Base-by-base conservation (phyloP, 2,113 vertebrate genomes). In the Hippotragus niger region DNA sequence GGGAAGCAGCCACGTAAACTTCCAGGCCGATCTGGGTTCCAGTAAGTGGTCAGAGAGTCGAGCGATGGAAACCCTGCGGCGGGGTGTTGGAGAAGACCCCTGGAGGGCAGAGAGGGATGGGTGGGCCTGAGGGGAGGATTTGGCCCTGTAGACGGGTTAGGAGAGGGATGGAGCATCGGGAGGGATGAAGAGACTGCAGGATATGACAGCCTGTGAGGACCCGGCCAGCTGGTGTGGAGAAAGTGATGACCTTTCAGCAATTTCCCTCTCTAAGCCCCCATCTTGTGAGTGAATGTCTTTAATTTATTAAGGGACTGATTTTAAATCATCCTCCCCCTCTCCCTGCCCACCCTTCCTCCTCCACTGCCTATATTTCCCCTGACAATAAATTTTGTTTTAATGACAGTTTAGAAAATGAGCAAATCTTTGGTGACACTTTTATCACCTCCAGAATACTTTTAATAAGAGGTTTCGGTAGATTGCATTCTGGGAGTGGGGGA, bases 341-440 rank as follows among this genome's bases (percentile, higher is more conserved):
- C 91, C 15, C 76, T 62, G 67, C 78, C 90, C 58, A 96, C 95
- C 55, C 62, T 76, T 94, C 81, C 60, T 96, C 97, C 64, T 88
- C 91, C 55, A 74, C 88, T 74, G 92, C 95, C 90, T 80, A 25
- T 86, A 67, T 98, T 98, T 96, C 93, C 94, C 96, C 94, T 0
- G 86, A 33, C 97, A 62, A 91, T 98, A 98, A 98, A 98, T 98
- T 98, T 90, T 97, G 95, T 93, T 97, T 98, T 90, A 96, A 96
- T 27, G 91, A 92, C 97, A 96, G 98, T 97, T 98, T 91, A 93
- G 97, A 98, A 98, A 98, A 97, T 12, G 89, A 98, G 96, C 98
- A 97, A 98, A 98, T 98, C 98, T 97, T 94, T 94, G 25, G 97
- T 89, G 98, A 98, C 95, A 3, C 67, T 97, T 98, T 98, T 96